phyloP scores from a whole-genome alignment of 2,113 vertebrate species.

The Nibea albiflora region DNA sequence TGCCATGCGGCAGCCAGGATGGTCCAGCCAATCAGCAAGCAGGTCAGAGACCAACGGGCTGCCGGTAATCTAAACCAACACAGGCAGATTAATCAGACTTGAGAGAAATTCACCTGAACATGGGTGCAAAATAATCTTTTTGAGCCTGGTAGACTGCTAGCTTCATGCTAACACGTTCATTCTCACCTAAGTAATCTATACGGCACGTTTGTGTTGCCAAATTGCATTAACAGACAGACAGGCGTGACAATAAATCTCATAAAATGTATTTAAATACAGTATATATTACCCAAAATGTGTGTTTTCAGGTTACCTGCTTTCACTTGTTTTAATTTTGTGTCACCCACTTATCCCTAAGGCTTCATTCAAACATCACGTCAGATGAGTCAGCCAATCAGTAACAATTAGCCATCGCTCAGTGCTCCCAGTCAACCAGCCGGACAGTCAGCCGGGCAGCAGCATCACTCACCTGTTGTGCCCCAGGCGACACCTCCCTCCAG shows the following conservation, averaged over 20 bases:
- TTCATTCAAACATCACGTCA: background rate
- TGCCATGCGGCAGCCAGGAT: background rate
- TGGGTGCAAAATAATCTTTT: background rate
- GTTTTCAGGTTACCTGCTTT: background rate
- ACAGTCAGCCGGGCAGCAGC: constrained; percentile 55
- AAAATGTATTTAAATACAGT: no score
- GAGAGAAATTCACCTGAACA: background rate
- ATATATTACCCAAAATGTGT: no score
- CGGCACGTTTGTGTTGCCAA: no score
- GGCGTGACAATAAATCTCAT: no score
- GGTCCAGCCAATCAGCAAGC: background rate
- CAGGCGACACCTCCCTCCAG: constrained; percentile 52
- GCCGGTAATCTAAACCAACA: background rate
- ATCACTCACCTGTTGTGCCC: constrained; percentile 81
- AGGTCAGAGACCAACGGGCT: no score
- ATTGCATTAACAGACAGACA: no score
- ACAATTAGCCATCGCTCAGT: constrained; percentile 55
- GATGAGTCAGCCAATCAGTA: constrained; percentile 25
- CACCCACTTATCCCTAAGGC: background rate
- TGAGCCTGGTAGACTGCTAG: background rate
- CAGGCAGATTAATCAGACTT: background rate
- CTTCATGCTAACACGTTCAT: background rate
- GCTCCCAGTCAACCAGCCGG: constrained; percentile 56
- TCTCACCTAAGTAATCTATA: background rate
- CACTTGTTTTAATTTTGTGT: background rate